These are phyloP conservation scores for Podocnemis expansa DNA, from an alignment of 2,113 vertebrate genomes.

Conservation along the genomic window DNA sequence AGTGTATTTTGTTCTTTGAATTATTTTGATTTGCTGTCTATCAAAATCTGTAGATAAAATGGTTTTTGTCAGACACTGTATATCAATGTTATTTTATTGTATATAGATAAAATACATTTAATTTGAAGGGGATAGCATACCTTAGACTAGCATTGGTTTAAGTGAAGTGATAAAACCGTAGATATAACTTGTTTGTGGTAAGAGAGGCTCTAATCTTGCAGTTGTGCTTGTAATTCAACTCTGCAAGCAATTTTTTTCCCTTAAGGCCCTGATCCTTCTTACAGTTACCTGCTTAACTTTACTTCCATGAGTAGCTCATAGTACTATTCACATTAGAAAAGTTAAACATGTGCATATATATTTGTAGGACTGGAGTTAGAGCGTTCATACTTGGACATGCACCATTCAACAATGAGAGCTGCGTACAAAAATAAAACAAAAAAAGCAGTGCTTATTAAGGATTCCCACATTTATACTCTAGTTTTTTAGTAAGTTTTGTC, in stretches of 20 bases:
- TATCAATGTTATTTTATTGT: slow-evolving; percentile 50
- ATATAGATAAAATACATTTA: slow-evolving; percentile 61
- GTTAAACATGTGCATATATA: background rate
- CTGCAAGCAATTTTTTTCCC: background rate
- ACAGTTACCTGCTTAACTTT: background rate
- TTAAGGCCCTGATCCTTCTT: background rate
- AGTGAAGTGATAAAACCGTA: background rate
- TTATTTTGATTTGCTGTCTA: slow-evolving; percentile 78
- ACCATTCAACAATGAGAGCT: fast-evolving
- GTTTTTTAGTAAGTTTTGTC: background rate
- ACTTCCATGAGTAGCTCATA: fast-evolving
- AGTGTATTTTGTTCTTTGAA: slow-evolving; percentile 72
- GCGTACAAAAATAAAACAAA: background rate
- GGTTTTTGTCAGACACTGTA: slow-evolving; percentile 49
- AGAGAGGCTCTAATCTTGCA: background rate
- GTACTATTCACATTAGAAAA: background rate
- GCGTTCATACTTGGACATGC: background rate
- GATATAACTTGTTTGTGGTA: fast-evolving
- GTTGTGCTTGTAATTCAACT: fast-evolving
- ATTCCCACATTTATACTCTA: fast-evolving
- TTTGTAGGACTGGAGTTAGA: background rate
- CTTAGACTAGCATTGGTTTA: slow-evolving; percentile 21
- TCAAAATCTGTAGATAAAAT: slow-evolving; percentile 70
- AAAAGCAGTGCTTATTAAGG: background rate
- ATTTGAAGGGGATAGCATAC: slow-evolving; percentile 41